These are phyloP conservation scores for Brachyptera putata DNA, from an alignment of 2,888 invertebrate genomes.

Conservation along the genomic window DNA sequence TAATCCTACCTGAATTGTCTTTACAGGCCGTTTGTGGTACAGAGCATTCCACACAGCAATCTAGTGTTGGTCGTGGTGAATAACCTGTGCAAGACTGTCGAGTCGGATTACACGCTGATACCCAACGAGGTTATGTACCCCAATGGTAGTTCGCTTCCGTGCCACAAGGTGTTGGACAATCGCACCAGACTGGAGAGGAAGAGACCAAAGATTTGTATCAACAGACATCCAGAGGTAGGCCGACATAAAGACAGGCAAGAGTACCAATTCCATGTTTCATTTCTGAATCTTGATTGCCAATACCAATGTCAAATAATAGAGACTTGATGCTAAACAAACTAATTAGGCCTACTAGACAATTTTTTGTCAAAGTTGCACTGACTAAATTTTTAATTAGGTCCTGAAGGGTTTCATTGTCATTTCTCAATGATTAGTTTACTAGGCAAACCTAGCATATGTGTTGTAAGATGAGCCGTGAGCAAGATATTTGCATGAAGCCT, in stretches of 20 bases:
- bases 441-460: too few relatives aligned
- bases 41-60: conserved; percentile 64
- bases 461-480: too few relatives aligned
- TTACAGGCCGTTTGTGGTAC: conserved; percentile 41
- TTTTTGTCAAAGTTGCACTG: too few relatives aligned
- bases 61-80: conserved; percentile 84
- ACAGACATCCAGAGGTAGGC: conserved; percentile 39
- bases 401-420: too few relatives aligned
- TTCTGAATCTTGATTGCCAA: too few relatives aligned
- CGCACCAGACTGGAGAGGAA: conserved; percentile 35
- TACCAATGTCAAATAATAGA: too few relatives aligned
- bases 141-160: conserved; percentile 33
- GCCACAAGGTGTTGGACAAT: conserved; percentile 35
- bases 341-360: too few relatives aligned
- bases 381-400: too few relatives aligned
- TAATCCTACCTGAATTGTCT: too few relatives aligned
- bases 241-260: not conserved
- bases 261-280: not conserved
- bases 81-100: conserved; percentile 33
- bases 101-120: conserved; percentile 25
- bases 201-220: conserved; percentile 37
- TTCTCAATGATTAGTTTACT: too few relatives aligned
- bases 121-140: conserved; percentile 33
- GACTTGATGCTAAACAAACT: too few relatives aligned
- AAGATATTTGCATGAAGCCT: too few relatives aligned